phyloP scores from a whole-genome alignment of 1,140 invertebrate genomes.

The Panulirus ornatus region DNA sequence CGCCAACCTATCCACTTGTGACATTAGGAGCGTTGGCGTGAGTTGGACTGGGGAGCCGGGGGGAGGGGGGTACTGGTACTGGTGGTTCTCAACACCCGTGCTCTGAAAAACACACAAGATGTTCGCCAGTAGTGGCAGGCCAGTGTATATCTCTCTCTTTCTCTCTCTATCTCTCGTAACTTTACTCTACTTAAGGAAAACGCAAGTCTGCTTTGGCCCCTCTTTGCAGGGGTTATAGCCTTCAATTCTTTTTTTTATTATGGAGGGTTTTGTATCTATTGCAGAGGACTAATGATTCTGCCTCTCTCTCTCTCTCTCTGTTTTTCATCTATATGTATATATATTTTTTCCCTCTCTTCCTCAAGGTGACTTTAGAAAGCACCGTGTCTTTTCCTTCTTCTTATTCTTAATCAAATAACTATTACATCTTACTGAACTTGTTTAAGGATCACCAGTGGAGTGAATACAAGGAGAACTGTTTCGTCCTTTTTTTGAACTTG shows the following conservation, averaged over 20 bases:
- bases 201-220: slow-evolving; percentile 12
- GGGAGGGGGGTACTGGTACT: slow-evolving; percentile 63
- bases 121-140: slow-evolving; percentile 70
- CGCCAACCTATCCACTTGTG: slow-evolving; percentile 90
- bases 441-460: too few species aligned
- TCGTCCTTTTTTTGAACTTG: too few species aligned
- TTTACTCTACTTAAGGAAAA: slow-evolving; percentile 24
- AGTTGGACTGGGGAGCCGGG: slow-evolving; percentile 79
- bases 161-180: slow-evolving; percentile 31
- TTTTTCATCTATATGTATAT: too few species aligned
- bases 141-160: slow-evolving; percentile 20
- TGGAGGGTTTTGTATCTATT: neutral
- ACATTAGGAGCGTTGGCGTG: slow-evolving; percentile 88
- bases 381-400: too few species aligned
- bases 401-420: neutral
- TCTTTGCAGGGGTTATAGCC: too few species aligned
- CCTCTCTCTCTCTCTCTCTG: too few species aligned
- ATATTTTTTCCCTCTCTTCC: neutral
- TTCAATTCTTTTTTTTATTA: too few species aligned
- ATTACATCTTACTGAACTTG: too few species aligned
- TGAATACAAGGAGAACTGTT: too few species aligned
- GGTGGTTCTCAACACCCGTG: slow-evolving; percentile 66
- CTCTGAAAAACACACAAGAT: slow-evolving; percentile 74
- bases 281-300: neutral
- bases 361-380: neutral